These are phyloP conservation scores for Addax nasomaculatus DNA, from an alignment of 2,113 vertebrate genomes.

Conservation along the genomic window DNA sequence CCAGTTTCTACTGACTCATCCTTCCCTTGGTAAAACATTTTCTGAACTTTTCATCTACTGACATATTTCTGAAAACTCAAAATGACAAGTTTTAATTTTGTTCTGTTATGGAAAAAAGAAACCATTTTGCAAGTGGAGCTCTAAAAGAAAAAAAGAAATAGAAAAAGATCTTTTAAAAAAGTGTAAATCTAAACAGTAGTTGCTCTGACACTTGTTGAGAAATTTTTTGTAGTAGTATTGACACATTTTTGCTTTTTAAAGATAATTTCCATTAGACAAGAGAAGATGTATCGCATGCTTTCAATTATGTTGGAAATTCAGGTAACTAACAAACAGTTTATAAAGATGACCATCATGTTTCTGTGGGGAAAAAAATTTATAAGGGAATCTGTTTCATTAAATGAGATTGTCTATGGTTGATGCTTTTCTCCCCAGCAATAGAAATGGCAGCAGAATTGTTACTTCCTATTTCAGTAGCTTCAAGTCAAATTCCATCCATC, in stretches of 20 bases:
- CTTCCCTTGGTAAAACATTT: not conserved
- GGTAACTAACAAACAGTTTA: not conserved
- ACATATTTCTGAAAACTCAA: not conserved
- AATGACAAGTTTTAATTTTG: not conserved
- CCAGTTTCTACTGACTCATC: not conserved
- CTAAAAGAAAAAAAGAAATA: not conserved
- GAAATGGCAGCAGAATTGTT: not conserved
- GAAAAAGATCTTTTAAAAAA: not conserved
- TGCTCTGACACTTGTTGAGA: not conserved
- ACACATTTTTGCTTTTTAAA: conserved; percentile 1
- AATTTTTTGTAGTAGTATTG: not conserved
- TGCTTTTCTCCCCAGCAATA: not conserved
- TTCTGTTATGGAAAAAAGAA: not conserved
- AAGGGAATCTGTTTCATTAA: not conserved
- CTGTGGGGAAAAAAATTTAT: not conserved
- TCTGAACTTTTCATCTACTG: not conserved
- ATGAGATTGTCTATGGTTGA: not conserved
- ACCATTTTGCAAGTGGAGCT: not conserved
- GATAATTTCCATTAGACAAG: conserved; percentile 15
- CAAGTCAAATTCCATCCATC: not conserved
- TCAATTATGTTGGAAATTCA: not conserved
- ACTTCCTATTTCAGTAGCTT: not conserved
- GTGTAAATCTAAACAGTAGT: not conserved
- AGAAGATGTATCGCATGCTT: too few species aligned
- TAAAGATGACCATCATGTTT: not conserved